Conservation (phyloP, 2,888 invertebrate species). For the Heliconius ismenius region DNA sequence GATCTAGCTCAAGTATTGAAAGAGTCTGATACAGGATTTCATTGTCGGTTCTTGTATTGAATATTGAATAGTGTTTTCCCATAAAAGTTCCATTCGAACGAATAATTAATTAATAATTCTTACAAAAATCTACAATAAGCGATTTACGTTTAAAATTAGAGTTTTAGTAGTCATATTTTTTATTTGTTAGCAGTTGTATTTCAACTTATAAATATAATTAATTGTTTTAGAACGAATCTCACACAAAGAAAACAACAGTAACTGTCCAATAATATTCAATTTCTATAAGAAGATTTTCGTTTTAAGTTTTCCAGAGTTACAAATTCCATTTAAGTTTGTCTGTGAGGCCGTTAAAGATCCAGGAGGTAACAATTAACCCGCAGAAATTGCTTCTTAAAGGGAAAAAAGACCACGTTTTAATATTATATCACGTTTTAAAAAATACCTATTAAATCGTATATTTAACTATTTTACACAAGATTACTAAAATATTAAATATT, state of each 20-base stretch:
- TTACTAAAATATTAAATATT: no score
- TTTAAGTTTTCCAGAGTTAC: slow-evolving; percentile 20
- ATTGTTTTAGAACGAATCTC: no score
- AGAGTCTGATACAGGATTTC: not conserved
- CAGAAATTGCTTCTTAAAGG: slow-evolving; percentile 2
- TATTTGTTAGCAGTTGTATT: no score
- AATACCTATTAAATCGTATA: not conserved
- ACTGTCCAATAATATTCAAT: slow-evolving; percentile 17
- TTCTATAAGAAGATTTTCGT: slow-evolving; percentile 22
- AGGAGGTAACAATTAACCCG: slow-evolving; percentile 23
- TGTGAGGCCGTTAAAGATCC: slow-evolving; percentile 18
- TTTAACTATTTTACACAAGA: no score
- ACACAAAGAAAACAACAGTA: not conserved
- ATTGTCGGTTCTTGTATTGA: not conserved
- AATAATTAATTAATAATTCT: no score
- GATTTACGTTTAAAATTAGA: no score
- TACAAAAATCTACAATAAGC: no score
- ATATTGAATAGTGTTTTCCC: not conserved
- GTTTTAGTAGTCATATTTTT: no score
- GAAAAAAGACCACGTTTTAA: not conserved
- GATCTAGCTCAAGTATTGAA: not conserved
- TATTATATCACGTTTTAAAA: not conserved
- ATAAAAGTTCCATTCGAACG: no score
- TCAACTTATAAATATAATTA: no score
- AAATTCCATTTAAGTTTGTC: slow-evolving; percentile 25